These are phyloP conservation scores for Yoshiicerus persimilis DNA, from an alignment of 1,140 invertebrate genomes.

Conservation along the genomic window DNA sequence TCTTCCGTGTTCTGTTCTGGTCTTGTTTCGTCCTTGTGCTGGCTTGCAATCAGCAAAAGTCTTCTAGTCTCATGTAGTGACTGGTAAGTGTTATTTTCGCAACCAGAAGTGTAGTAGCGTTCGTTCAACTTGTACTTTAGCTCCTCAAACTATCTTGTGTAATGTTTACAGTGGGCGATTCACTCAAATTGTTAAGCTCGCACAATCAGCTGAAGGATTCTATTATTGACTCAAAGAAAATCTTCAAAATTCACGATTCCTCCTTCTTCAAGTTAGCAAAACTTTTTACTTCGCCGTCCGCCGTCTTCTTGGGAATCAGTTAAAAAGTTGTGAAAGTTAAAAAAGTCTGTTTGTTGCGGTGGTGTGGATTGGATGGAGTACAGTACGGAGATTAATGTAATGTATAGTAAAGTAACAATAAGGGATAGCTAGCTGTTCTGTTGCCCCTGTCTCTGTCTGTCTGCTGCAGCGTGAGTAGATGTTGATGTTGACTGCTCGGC, in stretches of 20 bases:
- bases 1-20: background rate
- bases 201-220: background rate
- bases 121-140: conserved; percentile 7
- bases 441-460: conserved; percentile 8
- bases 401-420: background rate
- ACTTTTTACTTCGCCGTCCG: background rate
- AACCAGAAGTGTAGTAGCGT: background rate
- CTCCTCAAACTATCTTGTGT: too few species aligned
- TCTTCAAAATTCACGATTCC: background rate
- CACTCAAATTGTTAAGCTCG: background rate
- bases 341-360: conserved; percentile 17
- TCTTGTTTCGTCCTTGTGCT: background rate
- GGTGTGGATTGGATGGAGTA: background rate
- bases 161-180: background rate
- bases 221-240: background rate
- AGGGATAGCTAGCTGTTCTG: background rate
- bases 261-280: background rate
- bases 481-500: conserved; percentile 38
- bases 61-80: background rate
- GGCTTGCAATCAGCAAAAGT: background rate
- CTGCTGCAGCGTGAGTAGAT: conserved; percentile 20
- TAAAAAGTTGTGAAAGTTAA: conserved; percentile 1
- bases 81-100: background rate
- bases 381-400: background rate
- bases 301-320: background rate